Percentiles rank a stretch among this genome's conserved stretches.
Evolutionary conservation across 2,113 vertebrate genomes (phyloP).

Genomic region (Dinomys branickii): DNA sequence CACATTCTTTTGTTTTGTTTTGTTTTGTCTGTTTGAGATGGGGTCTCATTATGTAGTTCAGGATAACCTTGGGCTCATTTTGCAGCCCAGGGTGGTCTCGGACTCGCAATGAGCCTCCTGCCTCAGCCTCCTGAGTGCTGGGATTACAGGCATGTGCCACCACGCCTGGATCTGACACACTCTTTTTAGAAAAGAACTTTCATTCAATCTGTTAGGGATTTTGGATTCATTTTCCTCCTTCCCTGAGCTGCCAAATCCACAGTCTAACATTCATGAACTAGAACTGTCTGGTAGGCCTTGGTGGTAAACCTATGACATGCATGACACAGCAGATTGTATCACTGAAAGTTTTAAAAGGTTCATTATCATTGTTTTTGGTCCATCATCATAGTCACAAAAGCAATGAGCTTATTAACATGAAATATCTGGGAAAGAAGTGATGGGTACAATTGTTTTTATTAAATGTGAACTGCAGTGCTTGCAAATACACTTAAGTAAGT

Average conservation of each 20-base stretch:
- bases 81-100: too few species aligned
- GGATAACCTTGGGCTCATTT: too few species aligned
- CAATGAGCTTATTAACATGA: background rate
- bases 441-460: background rate
- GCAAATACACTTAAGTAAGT: background rate
- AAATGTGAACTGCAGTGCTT: background rate
- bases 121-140: too few species aligned
- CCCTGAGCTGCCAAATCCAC: background rate
- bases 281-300: accelerated
- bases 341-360: background rate
- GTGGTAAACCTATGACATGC: background rate
- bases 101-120: too few species aligned
- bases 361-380: background rate
- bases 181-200: background rate
- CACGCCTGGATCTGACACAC: background rate
- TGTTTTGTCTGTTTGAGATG: too few species aligned
- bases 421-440: background rate
- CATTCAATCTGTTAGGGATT: background rate
- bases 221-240: background rate
- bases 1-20: background rate
- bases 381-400: background rate
- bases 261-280: background rate
- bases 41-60: too few species aligned
- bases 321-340: background rate
- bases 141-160: too few species aligned